Percentiles rank a stretch among this genome's conserved stretches.
Conservation (phyloP, 2,797 vertebrate genomes). For the Crax fasciolata region DNA sequence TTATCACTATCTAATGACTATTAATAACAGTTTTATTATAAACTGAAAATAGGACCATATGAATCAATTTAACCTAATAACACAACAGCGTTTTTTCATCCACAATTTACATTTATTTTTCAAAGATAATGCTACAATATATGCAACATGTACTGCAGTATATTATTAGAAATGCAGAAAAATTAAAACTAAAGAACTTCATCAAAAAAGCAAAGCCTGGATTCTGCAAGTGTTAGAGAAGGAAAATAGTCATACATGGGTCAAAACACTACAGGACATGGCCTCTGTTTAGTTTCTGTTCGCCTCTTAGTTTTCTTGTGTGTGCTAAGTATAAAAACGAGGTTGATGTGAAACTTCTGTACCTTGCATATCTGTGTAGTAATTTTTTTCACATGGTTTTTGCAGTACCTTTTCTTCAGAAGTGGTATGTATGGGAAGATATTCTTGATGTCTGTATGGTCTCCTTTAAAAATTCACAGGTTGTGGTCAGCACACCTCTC, state of each 20-base stretch:
- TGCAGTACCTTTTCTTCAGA: not conserved
- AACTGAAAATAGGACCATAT: not conserved
- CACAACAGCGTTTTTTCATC: not conserved
- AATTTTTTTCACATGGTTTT: not conserved
- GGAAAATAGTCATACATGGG: not conserved
- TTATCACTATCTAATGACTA: not conserved
- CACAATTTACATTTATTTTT: not conserved
- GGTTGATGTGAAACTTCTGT: not conserved
- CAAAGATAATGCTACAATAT: not conserved
- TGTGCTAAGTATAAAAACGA: not conserved
- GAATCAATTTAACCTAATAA: not conserved
- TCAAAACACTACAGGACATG: not conserved
- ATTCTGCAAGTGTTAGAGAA: not conserved
- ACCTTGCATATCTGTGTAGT: not conserved
- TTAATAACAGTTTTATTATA: not conserved
- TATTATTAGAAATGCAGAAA: not conserved
- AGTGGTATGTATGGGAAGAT: not conserved
- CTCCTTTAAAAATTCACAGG: not conserved
- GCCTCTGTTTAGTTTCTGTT: not conserved
- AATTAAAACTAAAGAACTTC: not conserved
- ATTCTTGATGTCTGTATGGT: not conserved
- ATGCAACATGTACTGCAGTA: not conserved
- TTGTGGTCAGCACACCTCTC: not conserved
- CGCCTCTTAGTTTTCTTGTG: not conserved
- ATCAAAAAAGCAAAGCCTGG: not conserved